These are phyloP conservation scores for Eumacrocentrus americanus DNA, from an alignment of 2,888 invertebrate species.

Conservation along the genomic window DNA sequence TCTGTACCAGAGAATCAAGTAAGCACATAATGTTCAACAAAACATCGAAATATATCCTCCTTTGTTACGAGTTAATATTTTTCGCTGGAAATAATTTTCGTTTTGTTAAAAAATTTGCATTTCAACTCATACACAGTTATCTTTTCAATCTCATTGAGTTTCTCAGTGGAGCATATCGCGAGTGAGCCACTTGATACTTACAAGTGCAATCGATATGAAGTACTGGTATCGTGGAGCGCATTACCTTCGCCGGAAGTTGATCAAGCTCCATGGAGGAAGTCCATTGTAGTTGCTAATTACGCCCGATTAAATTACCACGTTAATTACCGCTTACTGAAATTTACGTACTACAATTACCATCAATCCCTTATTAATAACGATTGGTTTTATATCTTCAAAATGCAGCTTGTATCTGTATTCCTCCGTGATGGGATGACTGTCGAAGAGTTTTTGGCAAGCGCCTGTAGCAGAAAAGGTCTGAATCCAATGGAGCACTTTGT, in stretches of 20 bases:
- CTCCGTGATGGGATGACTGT: conserved; percentile 93
- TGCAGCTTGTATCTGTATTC: conserved; percentile 77
- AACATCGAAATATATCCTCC: too few relatives aligned
- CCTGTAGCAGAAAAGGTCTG: conserved; percentile 89
- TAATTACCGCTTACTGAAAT: too few relatives aligned
- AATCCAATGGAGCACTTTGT: conserved; percentile 96
- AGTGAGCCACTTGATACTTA: not conserved
- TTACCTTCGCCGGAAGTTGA: not conserved
- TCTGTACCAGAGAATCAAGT: conserved; percentile 82
- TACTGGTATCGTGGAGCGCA: not conserved
- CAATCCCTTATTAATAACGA: not conserved
- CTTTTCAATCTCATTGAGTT: not conserved
- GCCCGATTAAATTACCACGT: too few relatives aligned
- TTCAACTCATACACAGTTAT: too few relatives aligned
- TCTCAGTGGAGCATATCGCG: not conserved
- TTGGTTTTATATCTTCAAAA: conserved; percentile 17
- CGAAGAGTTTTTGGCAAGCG: conserved; percentile 91
- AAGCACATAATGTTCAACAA: too few relatives aligned
- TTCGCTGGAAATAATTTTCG: too few relatives aligned
- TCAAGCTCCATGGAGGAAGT: not conserved
- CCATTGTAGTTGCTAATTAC: not conserved
- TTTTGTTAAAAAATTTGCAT: too few relatives aligned
- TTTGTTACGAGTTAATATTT: too few relatives aligned
- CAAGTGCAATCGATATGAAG: not conserved
- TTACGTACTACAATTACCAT: too few relatives aligned